Evolutionary conservation across 2,888 invertebrate genomes (phyloP).

Genomic region (Pachycephus smyrnensis): DNA sequence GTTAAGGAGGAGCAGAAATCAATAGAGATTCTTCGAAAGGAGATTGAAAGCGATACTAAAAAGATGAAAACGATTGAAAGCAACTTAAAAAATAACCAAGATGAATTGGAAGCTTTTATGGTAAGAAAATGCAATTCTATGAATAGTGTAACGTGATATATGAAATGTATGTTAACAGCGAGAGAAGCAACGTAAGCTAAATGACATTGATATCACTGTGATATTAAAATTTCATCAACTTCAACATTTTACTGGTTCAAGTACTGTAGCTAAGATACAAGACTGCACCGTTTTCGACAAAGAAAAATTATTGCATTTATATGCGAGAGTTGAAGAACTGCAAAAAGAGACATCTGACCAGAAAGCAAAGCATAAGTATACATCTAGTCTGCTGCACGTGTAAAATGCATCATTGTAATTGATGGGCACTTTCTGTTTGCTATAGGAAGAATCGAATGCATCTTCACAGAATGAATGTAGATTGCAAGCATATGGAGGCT

Average conservation of each 20-base stretch:
- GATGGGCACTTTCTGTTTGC: not conserved
- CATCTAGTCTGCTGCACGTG: not conserved
- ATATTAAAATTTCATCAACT: constrained; percentile 79
- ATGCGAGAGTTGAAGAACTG: constrained; percentile 74
- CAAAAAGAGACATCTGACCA: constrained; percentile 76
- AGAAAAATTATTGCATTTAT: constrained; percentile 70
- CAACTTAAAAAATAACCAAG: constrained; percentile 71
- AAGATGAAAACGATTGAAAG: constrained; percentile 71
- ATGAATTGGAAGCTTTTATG: constrained; percentile 75
- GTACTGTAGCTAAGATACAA: constrained; percentile 66
- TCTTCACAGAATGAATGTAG: constrained; percentile 77
- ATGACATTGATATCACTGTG: constrained; percentile 79
- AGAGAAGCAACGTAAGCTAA: constrained; percentile 81
- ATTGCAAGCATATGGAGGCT: constrained; percentile 76
- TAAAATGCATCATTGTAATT: constrained; percentile 2
- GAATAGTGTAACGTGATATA: constrained; percentile 7
- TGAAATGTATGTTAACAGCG: constrained; percentile 67
- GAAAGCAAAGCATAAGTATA: constrained; percentile 73
- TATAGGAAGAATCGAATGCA: constrained; percentile 76
- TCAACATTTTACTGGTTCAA: constrained; percentile 69
- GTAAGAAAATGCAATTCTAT: constrained; percentile 61
- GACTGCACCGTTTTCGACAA: constrained; percentile 75
- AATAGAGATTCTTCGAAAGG: constrained; percentile 72
- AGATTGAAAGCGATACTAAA: constrained; percentile 73
- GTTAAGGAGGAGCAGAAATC: constrained; percentile 72